Evolutionary conservation across 2,888 invertebrate species (phyloP).

Genomic region (Pseudolycoriella hygida): DNA sequence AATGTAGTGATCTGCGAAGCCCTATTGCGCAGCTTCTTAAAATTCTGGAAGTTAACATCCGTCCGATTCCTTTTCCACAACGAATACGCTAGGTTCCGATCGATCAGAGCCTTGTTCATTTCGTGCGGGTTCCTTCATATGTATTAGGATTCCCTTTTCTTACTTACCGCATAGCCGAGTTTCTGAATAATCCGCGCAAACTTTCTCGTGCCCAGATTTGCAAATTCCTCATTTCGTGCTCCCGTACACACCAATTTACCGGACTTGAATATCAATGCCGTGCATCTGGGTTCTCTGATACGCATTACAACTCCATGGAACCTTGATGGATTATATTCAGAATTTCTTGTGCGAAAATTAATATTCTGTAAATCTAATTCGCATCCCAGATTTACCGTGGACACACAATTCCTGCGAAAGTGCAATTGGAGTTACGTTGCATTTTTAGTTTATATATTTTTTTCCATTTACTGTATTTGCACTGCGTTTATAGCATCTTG

Average conservation of each 20-base stretch:
- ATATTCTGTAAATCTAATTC: conserved; percentile 54
- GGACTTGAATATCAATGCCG: conserved; percentile 51
- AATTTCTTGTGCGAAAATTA: conserved; percentile 61
- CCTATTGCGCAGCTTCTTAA: too few relatives aligned
- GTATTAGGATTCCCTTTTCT: too few relatives aligned
- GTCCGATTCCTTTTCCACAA: too few relatives aligned
- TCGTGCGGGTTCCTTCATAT: too few relatives aligned
- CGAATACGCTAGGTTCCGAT: too few relatives aligned
- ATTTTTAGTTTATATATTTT: neutral
- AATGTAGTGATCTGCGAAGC: too few relatives aligned
- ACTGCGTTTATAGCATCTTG: conserved; percentile 41
- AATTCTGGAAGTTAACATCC: too few relatives aligned
- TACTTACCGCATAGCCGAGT: conserved; percentile 38
- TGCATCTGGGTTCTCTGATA: conserved; percentile 58
- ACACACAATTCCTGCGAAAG: conserved; percentile 52
- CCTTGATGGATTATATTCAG: conserved; percentile 66
- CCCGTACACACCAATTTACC: conserved; percentile 74
- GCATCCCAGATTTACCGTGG: conserved; percentile 57
- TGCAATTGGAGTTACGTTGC: neutral
- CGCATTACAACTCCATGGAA: conserved; percentile 74
- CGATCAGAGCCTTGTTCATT: too few relatives aligned
- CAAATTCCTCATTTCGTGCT: conserved; percentile 58
- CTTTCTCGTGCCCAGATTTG: conserved; percentile 59
- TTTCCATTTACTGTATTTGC: conserved; percentile 36
- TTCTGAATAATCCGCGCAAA: conserved; percentile 70